Percentiles rank a stretch among this genome's conserved stretches.
These are phyloP conservation scores for Sycophaga agraensis DNA, from an alignment of 1,140 invertebrate species.

Conservation along the genomic window DNA sequence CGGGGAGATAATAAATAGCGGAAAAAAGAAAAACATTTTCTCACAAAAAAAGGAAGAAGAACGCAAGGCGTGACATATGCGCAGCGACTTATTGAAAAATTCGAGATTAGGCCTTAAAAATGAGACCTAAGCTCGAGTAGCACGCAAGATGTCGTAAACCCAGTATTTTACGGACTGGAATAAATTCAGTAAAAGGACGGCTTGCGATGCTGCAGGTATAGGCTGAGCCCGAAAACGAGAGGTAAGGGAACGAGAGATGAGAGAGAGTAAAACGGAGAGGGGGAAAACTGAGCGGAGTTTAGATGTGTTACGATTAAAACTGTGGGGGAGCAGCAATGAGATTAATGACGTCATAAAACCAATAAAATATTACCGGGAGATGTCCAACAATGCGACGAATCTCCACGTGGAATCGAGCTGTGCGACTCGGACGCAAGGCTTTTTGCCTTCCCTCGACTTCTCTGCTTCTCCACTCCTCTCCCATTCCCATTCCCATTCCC, in stretches of 20 bases:
- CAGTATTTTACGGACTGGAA: constrained; percentile 48
- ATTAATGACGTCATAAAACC: constrained; percentile 55
- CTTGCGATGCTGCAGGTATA: constrained; percentile 34
- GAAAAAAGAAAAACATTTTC: constrained; percentile 11
- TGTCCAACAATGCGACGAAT: constrained; percentile 46
- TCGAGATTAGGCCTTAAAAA: constrained; percentile 30
- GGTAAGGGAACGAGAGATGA: neutral
- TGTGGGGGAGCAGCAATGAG: constrained; percentile 47
- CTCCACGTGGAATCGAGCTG: constrained; percentile 33
- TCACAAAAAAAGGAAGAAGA: neutral
- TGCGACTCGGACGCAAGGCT: neutral
- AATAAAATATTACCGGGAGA: constrained; percentile 50
- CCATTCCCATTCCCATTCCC: neutral
- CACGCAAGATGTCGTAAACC: constrained; percentile 37
- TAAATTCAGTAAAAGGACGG: constrained; percentile 40
- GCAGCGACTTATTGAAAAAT: constrained; percentile 24
- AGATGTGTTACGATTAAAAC: constrained; percentile 48
- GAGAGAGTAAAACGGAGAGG: neutral
- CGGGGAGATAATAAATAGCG: neutral
- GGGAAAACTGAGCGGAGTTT: neutral
- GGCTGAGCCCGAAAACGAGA: constrained; percentile 25
- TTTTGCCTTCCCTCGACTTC: constrained; percentile 7
- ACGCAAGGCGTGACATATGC: constrained; percentile 9
- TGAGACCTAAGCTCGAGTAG: constrained; percentile 28
- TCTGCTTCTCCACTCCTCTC: constrained; percentile 16